phyloP scores from a whole-genome alignment of 2,888 invertebrate species.

The Xanthorhoe designata region DNA sequence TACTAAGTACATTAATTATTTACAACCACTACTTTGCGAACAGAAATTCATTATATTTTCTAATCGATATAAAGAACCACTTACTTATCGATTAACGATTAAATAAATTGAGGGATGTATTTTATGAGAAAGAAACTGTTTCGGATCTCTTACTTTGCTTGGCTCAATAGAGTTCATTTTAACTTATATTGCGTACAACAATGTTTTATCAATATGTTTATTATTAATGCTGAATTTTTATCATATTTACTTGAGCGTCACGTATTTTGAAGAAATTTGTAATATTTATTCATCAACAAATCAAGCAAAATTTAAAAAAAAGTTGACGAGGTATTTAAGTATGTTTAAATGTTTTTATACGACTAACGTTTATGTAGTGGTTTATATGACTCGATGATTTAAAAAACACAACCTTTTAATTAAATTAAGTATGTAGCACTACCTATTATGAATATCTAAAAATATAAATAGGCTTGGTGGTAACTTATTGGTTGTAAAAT shows the following conservation, averaged over 20 bases:
- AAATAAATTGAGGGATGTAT: background rate
- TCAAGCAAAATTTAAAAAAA: background rate
- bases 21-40: constrained; percentile 57
- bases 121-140: background rate
- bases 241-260: background rate
- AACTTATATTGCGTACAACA: background rate
- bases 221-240: background rate
- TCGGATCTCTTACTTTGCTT: background rate
- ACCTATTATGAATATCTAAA: constrained; percentile 32
- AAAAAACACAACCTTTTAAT: constrained; percentile 31
- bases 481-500: constrained; percentile 39
- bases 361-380: background rate
- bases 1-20: constrained; percentile 51
- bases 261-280: background rate
- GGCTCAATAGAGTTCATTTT: background rate
- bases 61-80: constrained; percentile 1
- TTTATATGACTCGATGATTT: constrained; percentile 6
- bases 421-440: constrained; percentile 35
- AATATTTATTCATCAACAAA: background rate
- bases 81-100: constrained; percentile 9
- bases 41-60: constrained; percentile 41
- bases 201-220: background rate
- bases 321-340: background rate
- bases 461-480: constrained; percentile 39
- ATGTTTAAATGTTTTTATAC: background rate